Percentiles rank a stretch among this genome's conserved stretches.
Evolutionary conservation across 2,888 invertebrate genomes (phyloP).

Genomic region (Sthenelais limicola): DNA sequence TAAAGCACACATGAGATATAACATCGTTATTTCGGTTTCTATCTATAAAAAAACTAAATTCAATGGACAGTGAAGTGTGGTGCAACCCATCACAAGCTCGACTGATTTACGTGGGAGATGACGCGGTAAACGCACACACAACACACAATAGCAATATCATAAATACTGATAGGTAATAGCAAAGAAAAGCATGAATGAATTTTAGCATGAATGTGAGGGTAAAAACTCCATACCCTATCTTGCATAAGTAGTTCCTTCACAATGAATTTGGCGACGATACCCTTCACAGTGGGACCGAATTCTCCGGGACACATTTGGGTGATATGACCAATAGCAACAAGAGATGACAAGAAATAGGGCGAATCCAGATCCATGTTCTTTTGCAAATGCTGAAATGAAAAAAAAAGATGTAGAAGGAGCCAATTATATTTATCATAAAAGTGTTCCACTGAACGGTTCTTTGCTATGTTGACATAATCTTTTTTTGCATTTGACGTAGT

Average conservation of each 20-base stretch:
- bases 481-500: too few species aligned
- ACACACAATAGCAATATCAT: slow-evolving; percentile 64
- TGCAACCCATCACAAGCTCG: too few species aligned
- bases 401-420: too few species aligned
- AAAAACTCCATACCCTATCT: slow-evolving; percentile 73
- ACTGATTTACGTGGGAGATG: too few species aligned
- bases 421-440: too few species aligned
- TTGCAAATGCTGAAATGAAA: slow-evolving; percentile 67
- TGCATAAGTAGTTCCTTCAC: slow-evolving; percentile 92
- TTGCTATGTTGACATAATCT: too few species aligned
- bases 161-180: too few species aligned
- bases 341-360: slow-evolving; percentile 89
- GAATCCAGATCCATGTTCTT: slow-evolving; percentile 76
- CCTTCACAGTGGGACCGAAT: slow-evolving; percentile 92
- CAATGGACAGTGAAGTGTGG: too few species aligned
- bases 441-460: too few species aligned
- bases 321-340: slow-evolving; percentile 94
- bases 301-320: slow-evolving; percentile 92
- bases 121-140: too few species aligned
- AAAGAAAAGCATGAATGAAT: background rate
- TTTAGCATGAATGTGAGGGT: background rate
- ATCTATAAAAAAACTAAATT: too few species aligned
- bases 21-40: background rate
- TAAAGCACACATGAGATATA: background rate
- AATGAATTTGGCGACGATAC: slow-evolving; percentile 91